phyloP scores from a whole-genome alignment of 2,113 vertebrate genomes.

The Trogon melanurus region DNA sequence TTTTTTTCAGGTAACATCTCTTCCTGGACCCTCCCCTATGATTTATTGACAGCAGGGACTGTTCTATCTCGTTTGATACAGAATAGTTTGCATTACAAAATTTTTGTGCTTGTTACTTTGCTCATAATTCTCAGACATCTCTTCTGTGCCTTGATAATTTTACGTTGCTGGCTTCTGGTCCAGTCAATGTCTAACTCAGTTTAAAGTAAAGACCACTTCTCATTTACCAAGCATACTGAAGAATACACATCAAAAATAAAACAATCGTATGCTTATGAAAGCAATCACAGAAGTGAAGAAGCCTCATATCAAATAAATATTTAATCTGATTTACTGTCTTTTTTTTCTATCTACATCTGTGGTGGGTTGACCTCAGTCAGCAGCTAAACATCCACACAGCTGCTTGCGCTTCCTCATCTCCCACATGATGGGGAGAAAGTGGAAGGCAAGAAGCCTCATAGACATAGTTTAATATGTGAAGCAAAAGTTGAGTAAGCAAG shows the following conservation, averaged over 20 bases:
- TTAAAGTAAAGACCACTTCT: background rate
- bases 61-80: background rate
- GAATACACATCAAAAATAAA: background rate
- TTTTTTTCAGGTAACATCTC: background rate
- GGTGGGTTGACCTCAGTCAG: accelerated
- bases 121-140: background rate
- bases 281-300: background rate
- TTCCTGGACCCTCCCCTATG: background rate
- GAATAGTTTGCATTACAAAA: background rate
- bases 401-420: background rate
- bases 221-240: background rate
- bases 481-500: background rate
- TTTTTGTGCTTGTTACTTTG: background rate
- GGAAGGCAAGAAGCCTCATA: background rate
- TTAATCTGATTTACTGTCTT: background rate
- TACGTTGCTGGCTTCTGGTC: background rate
- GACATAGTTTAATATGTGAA: background rate
- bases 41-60: background rate
- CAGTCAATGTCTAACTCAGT: background rate
- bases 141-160: background rate
- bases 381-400: background rate
- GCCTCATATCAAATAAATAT: background rate
- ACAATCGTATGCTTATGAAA: background rate
- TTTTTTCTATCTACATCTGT: background rate
- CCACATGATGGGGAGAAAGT: background rate